Percentiles rank a stretch among this genome's conserved stretches.
phyloP scores from a whole-genome alignment of 2,888 invertebrate genomes.

The Megamerina dolium region DNA sequence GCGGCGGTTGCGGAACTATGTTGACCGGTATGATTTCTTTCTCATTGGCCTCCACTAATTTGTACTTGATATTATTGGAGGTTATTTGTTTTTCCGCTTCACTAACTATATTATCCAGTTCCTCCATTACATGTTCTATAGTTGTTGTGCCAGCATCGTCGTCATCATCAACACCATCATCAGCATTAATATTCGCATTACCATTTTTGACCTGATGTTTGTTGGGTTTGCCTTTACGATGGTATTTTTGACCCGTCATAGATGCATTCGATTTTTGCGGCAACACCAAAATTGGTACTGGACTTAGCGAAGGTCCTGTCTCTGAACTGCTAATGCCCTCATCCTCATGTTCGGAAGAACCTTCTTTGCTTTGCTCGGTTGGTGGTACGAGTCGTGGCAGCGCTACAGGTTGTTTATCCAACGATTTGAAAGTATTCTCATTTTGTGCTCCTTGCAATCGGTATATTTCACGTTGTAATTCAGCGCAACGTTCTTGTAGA shows the following conservation, averaged over 20 bases:
- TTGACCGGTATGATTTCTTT: conserved; percentile 71
- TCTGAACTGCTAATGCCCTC: conserved; percentile 86
- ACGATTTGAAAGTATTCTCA: conserved; percentile 40
- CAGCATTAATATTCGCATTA: too few relatives aligned
- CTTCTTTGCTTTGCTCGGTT: conserved; percentile 38
- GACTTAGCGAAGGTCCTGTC: conserved; percentile 62
- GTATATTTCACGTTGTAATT: conserved; percentile 65
- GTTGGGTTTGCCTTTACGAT: conserved; percentile 3
- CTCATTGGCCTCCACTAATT: conserved; percentile 47
- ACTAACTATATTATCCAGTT: conserved; percentile 75
- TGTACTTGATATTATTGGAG: conserved; percentile 15
- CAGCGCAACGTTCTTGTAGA: conserved; percentile 68
- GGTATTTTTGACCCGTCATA: conserved; percentile 2
- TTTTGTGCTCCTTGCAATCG: conserved; percentile 51
- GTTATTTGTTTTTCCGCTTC: conserved; percentile 68
- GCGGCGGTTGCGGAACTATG: conserved; percentile 74
- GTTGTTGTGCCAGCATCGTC: conserved; percentile 61
- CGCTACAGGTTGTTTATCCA: conserved; percentile 43
- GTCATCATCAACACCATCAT: too few relatives aligned
- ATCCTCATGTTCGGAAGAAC: conserved; percentile 75
- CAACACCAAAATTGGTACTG: conserved; percentile 54
- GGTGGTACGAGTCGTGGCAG: conserved; percentile 46
- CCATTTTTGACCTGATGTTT: conserved; percentile 29
- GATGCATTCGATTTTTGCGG: conserved; percentile 34
- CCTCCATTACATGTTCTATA: conserved; percentile 82